Evolutionary conservation across 2,797 vertebrate genomes (phyloP).

Genomic region (Benthosema pterotum): DNA sequence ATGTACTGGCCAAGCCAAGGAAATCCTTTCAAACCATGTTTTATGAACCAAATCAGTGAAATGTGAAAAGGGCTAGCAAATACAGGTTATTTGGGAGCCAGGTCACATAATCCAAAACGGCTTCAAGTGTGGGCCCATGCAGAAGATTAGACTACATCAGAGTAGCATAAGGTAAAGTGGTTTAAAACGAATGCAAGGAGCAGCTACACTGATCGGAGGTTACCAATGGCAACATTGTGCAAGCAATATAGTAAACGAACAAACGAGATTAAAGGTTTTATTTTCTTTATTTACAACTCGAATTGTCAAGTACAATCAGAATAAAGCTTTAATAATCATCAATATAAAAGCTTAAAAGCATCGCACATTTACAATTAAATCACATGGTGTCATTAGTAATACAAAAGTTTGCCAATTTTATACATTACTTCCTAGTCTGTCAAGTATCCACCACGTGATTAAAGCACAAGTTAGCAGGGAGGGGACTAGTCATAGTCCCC

Average conservation of each 20-base stretch:
- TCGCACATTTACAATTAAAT: slow-evolving; percentile 10
- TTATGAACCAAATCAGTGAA: no score
- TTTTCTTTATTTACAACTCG: slow-evolving; percentile 8
- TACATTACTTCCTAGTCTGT: slow-evolving; percentile 6
- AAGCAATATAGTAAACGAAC: neutral
- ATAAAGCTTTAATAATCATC: slow-evolving; percentile 58
- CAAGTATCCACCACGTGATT: neutral
- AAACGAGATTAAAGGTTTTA: neutral
- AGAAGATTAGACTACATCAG: no score
- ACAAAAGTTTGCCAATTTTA: slow-evolving; percentile 13
- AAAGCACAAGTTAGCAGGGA: neutral
- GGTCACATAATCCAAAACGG: no score
- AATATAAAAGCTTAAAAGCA: slow-evolving; percentile 35
- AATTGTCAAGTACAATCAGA: slow-evolving; percentile 22
- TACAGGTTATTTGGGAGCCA: no score
- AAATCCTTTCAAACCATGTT: no score
- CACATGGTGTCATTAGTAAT: neutral
- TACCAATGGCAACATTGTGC: neutral
- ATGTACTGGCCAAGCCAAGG: no score
- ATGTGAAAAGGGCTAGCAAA: no score
- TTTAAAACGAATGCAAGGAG: no score
- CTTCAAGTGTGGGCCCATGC: no score
- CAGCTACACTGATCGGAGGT: no score
- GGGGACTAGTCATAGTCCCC: neutral
- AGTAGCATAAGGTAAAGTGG: no score